Percentiles rank a stretch among this genome's conserved stretches.
phyloP scores from a whole-genome alignment of 2,888 invertebrate genomes.

The Limnephilus lunatus region DNA sequence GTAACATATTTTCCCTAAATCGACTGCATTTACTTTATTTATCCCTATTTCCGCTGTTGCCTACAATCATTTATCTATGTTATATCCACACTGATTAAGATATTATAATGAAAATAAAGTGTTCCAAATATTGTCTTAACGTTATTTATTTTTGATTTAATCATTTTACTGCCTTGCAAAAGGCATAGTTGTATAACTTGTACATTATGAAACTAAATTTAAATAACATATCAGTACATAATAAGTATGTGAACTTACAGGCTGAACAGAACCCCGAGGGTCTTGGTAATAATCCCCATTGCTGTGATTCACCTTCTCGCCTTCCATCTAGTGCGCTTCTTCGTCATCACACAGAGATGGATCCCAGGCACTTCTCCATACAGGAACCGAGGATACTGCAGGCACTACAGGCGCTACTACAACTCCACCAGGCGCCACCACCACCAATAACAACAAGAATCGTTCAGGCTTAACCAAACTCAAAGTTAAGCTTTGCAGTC shows the following conservation, averaged over 20 bases:
- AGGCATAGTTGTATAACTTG: background rate
- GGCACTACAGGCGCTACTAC: background rate
- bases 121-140: too few species aligned
- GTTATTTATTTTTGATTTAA: too few species aligned
- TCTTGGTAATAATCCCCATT: slow-evolving; percentile 88
- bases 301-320: slow-evolving; percentile 66
- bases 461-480: background rate
- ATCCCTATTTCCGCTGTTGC: too few species aligned
- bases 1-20: too few species aligned
- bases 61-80: too few species aligned
- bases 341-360: slow-evolving; percentile 29
- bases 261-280: slow-evolving; percentile 87
- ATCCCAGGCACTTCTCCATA: slow-evolving; percentile 36
- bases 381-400: slow-evolving; percentile 1
- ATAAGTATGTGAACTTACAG: slow-evolving; percentile 80
- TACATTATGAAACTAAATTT: too few species aligned
- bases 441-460: background rate
- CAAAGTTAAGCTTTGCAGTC: background rate
- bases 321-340: slow-evolving; percentile 64
- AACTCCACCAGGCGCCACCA: background rate
- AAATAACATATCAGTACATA: background rate
- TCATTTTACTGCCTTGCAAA: background rate
- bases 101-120: too few species aligned
- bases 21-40: too few species aligned
- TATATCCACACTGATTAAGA: too few species aligned